phyloP scores from a whole-genome alignment of 2,888 invertebrate species.

The Cheilosia grossa region DNA sequence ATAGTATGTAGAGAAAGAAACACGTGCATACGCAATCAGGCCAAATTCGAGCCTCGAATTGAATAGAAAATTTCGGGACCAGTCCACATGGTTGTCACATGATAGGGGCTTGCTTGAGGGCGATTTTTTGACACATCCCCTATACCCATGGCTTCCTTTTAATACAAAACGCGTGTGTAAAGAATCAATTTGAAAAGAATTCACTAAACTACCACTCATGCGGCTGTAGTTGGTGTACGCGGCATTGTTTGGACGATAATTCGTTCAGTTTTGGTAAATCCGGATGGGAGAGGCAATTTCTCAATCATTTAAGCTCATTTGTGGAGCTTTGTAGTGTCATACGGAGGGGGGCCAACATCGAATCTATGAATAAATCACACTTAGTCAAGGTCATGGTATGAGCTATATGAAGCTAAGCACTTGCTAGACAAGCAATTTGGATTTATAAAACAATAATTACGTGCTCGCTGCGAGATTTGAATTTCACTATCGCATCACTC shows the following conservation, averaged over 20 bases:
- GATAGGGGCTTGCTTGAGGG: constrained; percentile 23
- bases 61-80: constrained; percentile 6
- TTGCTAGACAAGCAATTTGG: constrained; percentile 8
- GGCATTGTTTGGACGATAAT: constrained; percentile 24
- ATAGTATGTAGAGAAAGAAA: neutral
- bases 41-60: neutral
- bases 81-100: constrained; percentile 26
- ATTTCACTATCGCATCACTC: neutral
- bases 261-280: constrained; percentile 33
- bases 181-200: constrained; percentile 45
- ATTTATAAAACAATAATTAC: constrained; percentile 9
- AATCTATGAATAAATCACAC: constrained; percentile 28
- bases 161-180: constrained; percentile 45
- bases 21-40: neutral
- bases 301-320: constrained; percentile 44
- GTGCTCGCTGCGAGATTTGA: neutral
- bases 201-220: constrained; percentile 20
- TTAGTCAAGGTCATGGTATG: constrained; percentile 34
- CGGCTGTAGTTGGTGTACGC: neutral
- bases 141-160: constrained; percentile 5
- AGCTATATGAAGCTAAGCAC: neutral
- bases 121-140: constrained; percentile 6
- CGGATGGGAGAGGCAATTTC: constrained; percentile 60
- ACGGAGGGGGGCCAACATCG: neutral
- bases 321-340: neutral